A percentile compares a stretch with the other conserved stretches of the same genome.
These are phyloP conservation scores for Aulostomus chinensis DNA, from an alignment of 2,797 vertebrate species.

Conservation along the genomic window DNA sequence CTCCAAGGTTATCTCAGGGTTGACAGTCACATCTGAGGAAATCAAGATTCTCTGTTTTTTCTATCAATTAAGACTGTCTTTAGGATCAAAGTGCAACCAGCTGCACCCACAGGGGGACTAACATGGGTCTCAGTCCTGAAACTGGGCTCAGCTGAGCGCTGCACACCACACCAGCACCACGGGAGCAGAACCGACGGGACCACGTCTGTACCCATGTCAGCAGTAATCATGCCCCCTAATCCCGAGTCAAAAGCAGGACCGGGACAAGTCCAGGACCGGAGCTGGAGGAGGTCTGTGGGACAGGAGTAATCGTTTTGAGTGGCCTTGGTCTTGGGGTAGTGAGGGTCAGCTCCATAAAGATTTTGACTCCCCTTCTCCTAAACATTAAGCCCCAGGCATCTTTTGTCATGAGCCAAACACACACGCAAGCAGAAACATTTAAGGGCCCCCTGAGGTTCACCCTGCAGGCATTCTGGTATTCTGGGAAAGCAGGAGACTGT, in stretches of 20 bases:
- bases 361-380: slow-evolving; percentile 61
- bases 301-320: slow-evolving; percentile 59
- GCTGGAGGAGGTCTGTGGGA: slow-evolving; percentile 22
- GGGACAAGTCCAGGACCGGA: slow-evolving; percentile 5
- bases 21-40: slow-evolving; percentile 61
- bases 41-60: slow-evolving; percentile 55
- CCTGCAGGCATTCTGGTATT: slow-evolving; percentile 56
- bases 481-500: slow-evolving; percentile 49
- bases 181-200: background rate
- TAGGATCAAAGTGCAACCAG: slow-evolving; percentile 67
- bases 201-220: slow-evolving; percentile 62
- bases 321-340: slow-evolving; percentile 33
- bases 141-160: slow-evolving; percentile 18
- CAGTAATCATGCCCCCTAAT: slow-evolving; percentile 44
- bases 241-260: slow-evolving; percentile 25
- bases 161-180: slow-evolving; percentile 16
- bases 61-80: slow-evolving; percentile 67
- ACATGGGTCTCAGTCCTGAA: slow-evolving; percentile 46
- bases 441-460: slow-evolving; percentile 66
- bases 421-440: slow-evolving; percentile 74
- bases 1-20: slow-evolving; percentile 60
- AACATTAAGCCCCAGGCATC: slow-evolving; percentile 77
- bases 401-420: slow-evolving; percentile 63
- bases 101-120: slow-evolving; percentile 20
- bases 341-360: slow-evolving; percentile 58